Percentiles rank a stretch among this genome's conserved stretches.
Conservation (phyloP, 2,888 invertebrate genomes). For the Elegia similella region DNA sequence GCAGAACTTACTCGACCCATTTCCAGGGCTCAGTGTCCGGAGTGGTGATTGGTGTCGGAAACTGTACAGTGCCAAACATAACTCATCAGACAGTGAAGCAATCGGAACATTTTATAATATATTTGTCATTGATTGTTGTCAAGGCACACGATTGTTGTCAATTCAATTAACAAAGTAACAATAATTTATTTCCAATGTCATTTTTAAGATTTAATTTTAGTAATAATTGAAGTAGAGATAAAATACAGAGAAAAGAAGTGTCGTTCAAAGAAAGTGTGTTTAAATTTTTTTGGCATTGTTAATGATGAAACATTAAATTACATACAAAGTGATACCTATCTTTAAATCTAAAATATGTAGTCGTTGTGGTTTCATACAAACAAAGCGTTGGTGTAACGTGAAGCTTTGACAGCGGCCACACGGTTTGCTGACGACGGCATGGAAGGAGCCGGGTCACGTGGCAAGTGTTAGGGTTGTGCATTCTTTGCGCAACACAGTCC, state of each 20-base stretch:
- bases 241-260: too few relatives aligned
- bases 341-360: too few relatives aligned
- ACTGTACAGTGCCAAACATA: constrained; percentile 83
- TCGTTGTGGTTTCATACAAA: background rate
- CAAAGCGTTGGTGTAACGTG: constrained; percentile 21
- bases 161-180: too few relatives aligned
- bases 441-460: background rate
- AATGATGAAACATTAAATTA: too few relatives aligned
- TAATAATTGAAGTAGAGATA: too few relatives aligned
- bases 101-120: background rate
- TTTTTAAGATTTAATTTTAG: too few relatives aligned
- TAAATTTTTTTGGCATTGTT: too few relatives aligned
- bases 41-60: constrained; percentile 93
- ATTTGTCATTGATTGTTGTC: background rate
- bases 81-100: constrained; percentile 40
- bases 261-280: too few relatives aligned
- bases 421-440: background rate
- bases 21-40: constrained; percentile 95
- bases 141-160: too few relatives aligned
- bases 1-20: constrained; percentile 91
- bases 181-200: too few relatives aligned
- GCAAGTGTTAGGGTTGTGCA: constrained; percentile 1
- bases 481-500: background rate
- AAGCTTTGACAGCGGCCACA: constrained; percentile 7
- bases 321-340: too few relatives aligned